These are phyloP conservation scores for Parasteatoda tepidariorum DNA, from an alignment of 1,140 invertebrate genomes.

Conservation along the genomic window DNA sequence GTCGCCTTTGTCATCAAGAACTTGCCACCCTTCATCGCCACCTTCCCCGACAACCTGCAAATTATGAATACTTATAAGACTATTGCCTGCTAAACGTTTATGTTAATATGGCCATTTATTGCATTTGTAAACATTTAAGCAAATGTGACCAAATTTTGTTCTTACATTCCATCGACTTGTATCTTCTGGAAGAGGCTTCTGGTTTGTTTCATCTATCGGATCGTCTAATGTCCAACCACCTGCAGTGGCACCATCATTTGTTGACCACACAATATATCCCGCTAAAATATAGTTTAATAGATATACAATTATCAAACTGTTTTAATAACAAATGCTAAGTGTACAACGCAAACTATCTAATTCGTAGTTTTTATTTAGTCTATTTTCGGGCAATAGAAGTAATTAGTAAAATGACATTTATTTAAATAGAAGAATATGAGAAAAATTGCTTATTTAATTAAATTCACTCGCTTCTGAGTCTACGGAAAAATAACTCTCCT, in stretches of 20 bases:
- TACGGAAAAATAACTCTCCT: too few relatives aligned
- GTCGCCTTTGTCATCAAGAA: constrained; percentile 44
- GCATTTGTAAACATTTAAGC: not conserved
- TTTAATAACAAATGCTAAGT: not conserved
- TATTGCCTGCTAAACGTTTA: not conserved
- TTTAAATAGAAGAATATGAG: too few relatives aligned
- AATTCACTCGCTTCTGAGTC: too few relatives aligned
- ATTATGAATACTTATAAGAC: not conserved
- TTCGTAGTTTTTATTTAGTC: not conserved
- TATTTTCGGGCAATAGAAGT: too few relatives aligned
- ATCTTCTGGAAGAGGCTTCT: constrained; percentile 2
- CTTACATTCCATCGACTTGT: constrained; percentile 34
- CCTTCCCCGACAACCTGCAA: constrained; percentile 37
- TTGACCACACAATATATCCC: constrained; percentile 26
- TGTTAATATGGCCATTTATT: not conserved
- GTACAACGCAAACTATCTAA: not conserved
- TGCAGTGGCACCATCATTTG: constrained; percentile 10
- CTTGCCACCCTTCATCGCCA: constrained; percentile 46
- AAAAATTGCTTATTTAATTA: too few relatives aligned
- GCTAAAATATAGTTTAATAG: not conserved
- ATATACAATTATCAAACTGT: not conserved
- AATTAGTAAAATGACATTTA: too few relatives aligned
- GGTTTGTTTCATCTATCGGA: not conserved
- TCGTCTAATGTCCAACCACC: constrained; percentile 22
- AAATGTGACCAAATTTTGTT: not conserved